Percentiles rank a stretch among this genome's conserved stretches.
Evolutionary conservation across 2,113 vertebrate species (phyloP).

Genomic region (Shinisaurus crocodilurus): DNA sequence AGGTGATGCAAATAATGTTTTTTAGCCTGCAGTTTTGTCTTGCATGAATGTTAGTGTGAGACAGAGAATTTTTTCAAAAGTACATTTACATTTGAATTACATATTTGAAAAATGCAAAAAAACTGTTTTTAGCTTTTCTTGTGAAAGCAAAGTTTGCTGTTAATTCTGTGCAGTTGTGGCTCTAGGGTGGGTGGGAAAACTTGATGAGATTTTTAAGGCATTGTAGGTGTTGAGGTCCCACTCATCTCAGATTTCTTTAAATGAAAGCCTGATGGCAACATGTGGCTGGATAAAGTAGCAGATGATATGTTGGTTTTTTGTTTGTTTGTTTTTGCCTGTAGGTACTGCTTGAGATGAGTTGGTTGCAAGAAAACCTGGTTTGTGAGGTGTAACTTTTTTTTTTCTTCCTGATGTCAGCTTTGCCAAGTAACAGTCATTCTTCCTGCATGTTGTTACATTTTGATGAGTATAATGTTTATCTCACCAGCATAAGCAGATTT

Average conservation of each 20-base stretch:
- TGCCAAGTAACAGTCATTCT: slow-evolving; percentile 27
- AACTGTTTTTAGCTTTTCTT: not conserved
- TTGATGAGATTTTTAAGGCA: slow-evolving; percentile 52
- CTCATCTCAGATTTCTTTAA: slow-evolving; percentile 39
- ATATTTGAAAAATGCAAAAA: not conserved
- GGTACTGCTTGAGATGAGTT: slow-evolving; percentile 5
- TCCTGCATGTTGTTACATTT: slow-evolving; percentile 58
- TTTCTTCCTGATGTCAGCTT: not conserved
- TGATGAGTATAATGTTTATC: slow-evolving; percentile 68
- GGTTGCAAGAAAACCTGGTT: not conserved
- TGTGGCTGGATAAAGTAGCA: not conserved
- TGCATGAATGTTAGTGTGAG: not conserved
- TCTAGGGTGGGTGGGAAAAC: slow-evolving; percentile 42
- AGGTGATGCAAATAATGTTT: not conserved
- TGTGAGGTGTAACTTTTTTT: not conserved
- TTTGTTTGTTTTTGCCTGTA: not conserved
- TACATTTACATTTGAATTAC: not conserved
- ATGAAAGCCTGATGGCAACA: slow-evolving; percentile 14
- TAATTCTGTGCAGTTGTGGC: slow-evolving; percentile 57
- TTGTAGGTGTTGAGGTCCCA: slow-evolving; percentile 34
- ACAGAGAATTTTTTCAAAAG: not conserved
- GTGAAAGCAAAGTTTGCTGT: slow-evolving; percentile 19
- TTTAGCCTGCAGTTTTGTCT: not conserved
- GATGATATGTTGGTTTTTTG: no score
- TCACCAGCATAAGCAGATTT: slow-evolving; percentile 70